Conservation (phyloP, 2,797 vertebrate species). For the Silurus lanzhouensis region DNA sequence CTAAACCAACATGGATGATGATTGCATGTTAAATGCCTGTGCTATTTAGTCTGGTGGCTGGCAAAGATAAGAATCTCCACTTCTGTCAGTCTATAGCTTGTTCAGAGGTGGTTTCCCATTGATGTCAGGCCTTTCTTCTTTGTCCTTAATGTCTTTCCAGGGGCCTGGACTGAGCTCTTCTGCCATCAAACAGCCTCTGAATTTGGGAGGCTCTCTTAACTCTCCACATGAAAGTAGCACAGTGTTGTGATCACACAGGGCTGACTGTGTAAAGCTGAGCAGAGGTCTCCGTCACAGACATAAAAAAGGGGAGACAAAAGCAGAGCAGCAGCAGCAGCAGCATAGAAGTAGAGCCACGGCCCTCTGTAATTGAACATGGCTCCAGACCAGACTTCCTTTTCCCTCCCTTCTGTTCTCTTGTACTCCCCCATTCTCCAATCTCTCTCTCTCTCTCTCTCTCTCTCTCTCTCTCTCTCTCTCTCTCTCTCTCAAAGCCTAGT, state of each 20-base stretch:
- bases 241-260: slow-evolving; percentile 58
- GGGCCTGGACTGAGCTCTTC: slow-evolving; percentile 54
- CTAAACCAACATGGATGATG: neutral
- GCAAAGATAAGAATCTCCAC: slow-evolving; percentile 30
- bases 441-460: slow-evolving; percentile 11
- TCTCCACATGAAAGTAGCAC: slow-evolving; percentile 74
- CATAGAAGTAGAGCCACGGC: slow-evolving; percentile 52
- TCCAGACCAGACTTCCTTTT: slow-evolving; percentile 55
- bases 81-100: slow-evolving; percentile 26
- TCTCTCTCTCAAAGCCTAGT: slow-evolving; percentile 45
- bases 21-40: neutral
- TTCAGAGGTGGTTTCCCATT: slow-evolving; percentile 28
- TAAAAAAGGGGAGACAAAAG: slow-evolving; percentile 71
- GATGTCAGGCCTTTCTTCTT: slow-evolving; percentile 39
- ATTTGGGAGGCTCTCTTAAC: slow-evolving; percentile 66
- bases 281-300: slow-evolving; percentile 63
- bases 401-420: slow-evolving; percentile 38
- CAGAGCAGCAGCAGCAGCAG: slow-evolving; percentile 58
- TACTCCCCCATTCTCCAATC: too few species aligned
- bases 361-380: slow-evolving; percentile 70
- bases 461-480: slow-evolving; percentile 13
- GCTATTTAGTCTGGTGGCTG: slow-evolving; percentile 6
- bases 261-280: slow-evolving; percentile 65
- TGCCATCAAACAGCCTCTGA: slow-evolving; percentile 77
- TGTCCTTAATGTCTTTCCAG: slow-evolving; percentile 50